Base-by-base conservation (phyloP, 2,888 invertebrate species). In the Ormyrus rosae region DNA sequence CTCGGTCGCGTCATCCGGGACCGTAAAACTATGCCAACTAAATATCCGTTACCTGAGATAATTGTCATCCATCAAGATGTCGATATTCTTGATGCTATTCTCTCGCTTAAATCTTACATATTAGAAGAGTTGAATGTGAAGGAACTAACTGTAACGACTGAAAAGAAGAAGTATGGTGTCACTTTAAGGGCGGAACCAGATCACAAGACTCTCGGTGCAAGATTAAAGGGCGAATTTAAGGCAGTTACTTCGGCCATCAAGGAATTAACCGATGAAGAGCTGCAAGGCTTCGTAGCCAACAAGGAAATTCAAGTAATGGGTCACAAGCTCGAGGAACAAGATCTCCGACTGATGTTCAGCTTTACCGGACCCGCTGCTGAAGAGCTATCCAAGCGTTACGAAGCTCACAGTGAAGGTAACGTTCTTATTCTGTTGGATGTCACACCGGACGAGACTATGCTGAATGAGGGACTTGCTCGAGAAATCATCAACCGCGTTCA, bases 401-500 rank as follows among this genome's bases (percentile, higher is more conserved):
- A 98, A 90, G 96, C 97, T 0, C 96, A 98, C 88, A 96, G 97
- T 85, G 97, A 98, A 86, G 96, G 96, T 84, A 96, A 97, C 90
- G 95, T 98, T 2, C 92, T 99, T 68, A 96, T 99, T 70, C 91
- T 99, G 75, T 91, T 99, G 84, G 97, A 99, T 89, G 94, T 97
- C 75, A 95, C 95, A 0, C 97, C 97, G 2, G 98, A 98, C 89
- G 95, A 96, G 87, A 94, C 95, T 48, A 95, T 99, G 94, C 92
- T 96, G 83, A 96, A 98, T 88, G 99, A 99, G 92, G 99, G 99
- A 8, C 93, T 96, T 46, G 97, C 99, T 0, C 93, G 99, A 80
- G 99, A 99, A 92, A 95, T 99, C 46, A 96, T 98, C 81, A 99
- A 99, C 90, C 94, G 99, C 77, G 94, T 99, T 51, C 99, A 99